Evolutionary conservation across 1,140 invertebrate genomes (phyloP).

Genomic region (Ptiloglossa arizonensis): DNA sequence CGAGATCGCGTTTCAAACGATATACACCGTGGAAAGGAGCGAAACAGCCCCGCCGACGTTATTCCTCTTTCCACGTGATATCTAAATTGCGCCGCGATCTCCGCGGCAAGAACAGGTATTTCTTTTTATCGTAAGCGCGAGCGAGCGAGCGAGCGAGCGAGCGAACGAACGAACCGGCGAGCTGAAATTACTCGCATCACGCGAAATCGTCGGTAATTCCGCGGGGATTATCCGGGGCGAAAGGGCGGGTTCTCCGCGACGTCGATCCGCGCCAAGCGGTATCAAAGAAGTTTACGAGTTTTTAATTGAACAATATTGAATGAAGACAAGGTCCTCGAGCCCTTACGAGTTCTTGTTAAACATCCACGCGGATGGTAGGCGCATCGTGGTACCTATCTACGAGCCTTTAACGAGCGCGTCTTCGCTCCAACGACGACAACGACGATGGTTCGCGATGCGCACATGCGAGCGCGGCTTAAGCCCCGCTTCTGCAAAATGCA

Average conservation of each 20-base stretch:
- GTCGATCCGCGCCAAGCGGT: background rate
- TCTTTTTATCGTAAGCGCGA: background rate
- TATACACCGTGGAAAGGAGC: too few species aligned
- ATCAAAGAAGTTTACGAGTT: slow-evolving; percentile 30
- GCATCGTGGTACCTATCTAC: background rate
- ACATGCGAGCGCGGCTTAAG: slow-evolving; percentile 48
- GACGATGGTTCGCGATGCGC: background rate
- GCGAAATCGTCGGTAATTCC: slow-evolving; percentile 44
- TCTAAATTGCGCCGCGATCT: slow-evolving; percentile 11
- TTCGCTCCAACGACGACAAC: slow-evolving; percentile 11
- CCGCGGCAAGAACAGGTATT: slow-evolving; percentile 1
- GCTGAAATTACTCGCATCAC: slow-evolving; percentile 36
- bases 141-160: background rate
- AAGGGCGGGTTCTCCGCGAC: slow-evolving; percentile 1
- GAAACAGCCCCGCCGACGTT: too few species aligned
- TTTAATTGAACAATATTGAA: slow-evolving; percentile 40
- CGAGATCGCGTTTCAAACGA: too few species aligned
- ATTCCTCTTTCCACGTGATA: background rate
- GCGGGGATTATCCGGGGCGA: slow-evolving; percentile 41
- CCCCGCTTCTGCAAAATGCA: slow-evolving; percentile 53
- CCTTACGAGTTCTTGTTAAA: slow-evolving; percentile 26
- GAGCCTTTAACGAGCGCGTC: slow-evolving; percentile 54
- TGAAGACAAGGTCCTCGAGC: background rate
- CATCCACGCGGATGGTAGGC: slow-evolving; percentile 6
- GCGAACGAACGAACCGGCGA: background rate